Evolutionary conservation across 37 sponge, comb jelly and placozoan genomes (phyloP), one percentile per base, ranked within the genome.

Genomic region (Cliona cf. orientalis): DNA sequence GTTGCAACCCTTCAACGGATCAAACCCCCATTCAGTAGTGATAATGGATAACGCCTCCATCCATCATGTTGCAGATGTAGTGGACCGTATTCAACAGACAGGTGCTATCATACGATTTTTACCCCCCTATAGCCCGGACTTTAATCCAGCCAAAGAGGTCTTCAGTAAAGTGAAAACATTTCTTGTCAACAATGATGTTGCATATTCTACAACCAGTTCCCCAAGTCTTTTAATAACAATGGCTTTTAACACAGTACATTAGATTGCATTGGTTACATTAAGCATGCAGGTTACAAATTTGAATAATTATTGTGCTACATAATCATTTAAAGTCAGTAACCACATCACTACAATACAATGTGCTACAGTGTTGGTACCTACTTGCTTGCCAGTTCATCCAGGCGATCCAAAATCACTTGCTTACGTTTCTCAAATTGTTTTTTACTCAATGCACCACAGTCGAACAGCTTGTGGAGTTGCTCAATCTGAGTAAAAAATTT

Each of bases 121-220:
- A 79, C 80, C 68, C 32, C 76, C 76, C 5, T 75, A 75, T 34
- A 75, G 76, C 76, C 76, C 76, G 7, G 76, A 75, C 26, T 58
- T 36, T 17, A 75, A 75, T 37, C 76, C 76, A 19, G 6, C 36
- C 11, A 56, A 75, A 25, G 62, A 75, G 43, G 34, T 35, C 3
- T 80, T 80, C 49, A 2, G 61, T 11, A 67, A 66, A 33, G 81
- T 80, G 6, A 80, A 80, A n/a, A 28, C 4, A 35, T 80, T 35
- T 45, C 33, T 68, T 6, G 56, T 14, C 46, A 26, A 25, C 2
- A 45, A 69, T 69, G 71, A 80, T n/a, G 63, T 61, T n/a, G 63
- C 63, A 25, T 61, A 80, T 46, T 28, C 21, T 38, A 9, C 43
- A 9, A 63, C 79, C 17, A 26, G 4, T 32, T 49, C 46, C 12